Base-by-base conservation (phyloP, 2,113 vertebrate species). In the Oryzias javanicus region DNA sequence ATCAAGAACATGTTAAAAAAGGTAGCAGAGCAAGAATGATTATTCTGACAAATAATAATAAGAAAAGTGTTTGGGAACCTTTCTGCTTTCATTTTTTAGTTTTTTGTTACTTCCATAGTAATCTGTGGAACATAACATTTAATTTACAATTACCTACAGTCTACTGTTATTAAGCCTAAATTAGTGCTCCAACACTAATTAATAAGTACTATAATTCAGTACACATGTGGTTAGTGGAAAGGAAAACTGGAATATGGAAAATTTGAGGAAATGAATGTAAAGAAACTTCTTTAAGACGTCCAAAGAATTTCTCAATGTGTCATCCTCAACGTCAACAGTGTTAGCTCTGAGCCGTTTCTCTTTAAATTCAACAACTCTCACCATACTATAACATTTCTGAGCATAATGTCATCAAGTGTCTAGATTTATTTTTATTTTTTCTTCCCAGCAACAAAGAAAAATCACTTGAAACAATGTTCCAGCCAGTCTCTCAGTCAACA, bases 181-280 rank as follows among this genome's bases (percentile, higher is more conserved):
- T 10, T 35, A 35, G 35, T 12, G 10, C 35, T 35, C 35, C 2
- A 35, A 12, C 35, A 35, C 35, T 35, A 12, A 2, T 35, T 35
- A 3, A 35, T 35, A 35, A 35, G 35, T 35, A 3, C 10, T 35
- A 35, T 35, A 2, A 35, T 35, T 35, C 42, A 29, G 59, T 65
- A 16, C n/a, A 14, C 49, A 48, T 6, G 46, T 60, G 48, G 59
- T 66, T 55, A 53, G 18, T 12, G 35, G 48, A 48, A 74, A 77
- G 63, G 53, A 76, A 72, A 81, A 81, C 35, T 35, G 55, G 63
- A 80, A 57, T 67, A 59, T 47, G 60, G 60, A 62, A 73, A 72
- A 73, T 76, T 79, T 69, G 73, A 85, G 76, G 64, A 65, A 76
- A 73, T n/a, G 64, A 65, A 79, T 76, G 69, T 76, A 75, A 81